phyloP scores from a whole-genome alignment of 1,140 invertebrate species.

The Holotrichia oblita region DNA sequence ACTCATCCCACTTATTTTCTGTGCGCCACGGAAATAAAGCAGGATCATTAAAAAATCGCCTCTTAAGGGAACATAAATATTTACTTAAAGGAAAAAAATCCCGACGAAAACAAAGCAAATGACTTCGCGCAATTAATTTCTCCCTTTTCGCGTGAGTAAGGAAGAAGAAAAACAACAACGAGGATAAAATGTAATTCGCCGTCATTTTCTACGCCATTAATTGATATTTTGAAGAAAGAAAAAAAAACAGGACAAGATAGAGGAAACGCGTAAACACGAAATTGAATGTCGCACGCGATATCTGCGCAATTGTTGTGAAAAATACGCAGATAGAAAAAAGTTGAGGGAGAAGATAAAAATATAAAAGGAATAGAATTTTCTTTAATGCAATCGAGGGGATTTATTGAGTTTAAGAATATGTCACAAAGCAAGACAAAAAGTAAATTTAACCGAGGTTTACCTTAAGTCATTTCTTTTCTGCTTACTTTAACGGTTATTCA shows the following conservation, averaged over 20 bases:
- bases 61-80: background rate
- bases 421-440: background rate
- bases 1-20: too few relatives aligned
- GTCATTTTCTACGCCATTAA: background rate
- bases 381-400: background rate
- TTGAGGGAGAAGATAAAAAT: background rate
- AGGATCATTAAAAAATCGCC: conserved; percentile 7
- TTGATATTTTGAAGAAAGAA: background rate
- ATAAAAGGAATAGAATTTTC: background rate
- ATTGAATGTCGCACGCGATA: background rate
- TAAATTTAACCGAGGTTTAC: too few relatives aligned
- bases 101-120: background rate
- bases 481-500: too few relatives aligned
- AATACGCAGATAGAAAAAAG: background rate
- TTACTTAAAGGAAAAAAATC: background rate
- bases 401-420: background rate
- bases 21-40: too few relatives aligned
- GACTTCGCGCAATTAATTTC: background rate
- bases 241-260: too few relatives aligned
- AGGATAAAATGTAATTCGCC: background rate
- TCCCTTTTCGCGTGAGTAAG: background rate
- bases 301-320: background rate
- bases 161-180: background rate
- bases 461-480: too few relatives aligned
- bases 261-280: background rate